phyloP scores from a whole-genome alignment of 2,888 invertebrate genomes.

The Adineta ricciae region DNA sequence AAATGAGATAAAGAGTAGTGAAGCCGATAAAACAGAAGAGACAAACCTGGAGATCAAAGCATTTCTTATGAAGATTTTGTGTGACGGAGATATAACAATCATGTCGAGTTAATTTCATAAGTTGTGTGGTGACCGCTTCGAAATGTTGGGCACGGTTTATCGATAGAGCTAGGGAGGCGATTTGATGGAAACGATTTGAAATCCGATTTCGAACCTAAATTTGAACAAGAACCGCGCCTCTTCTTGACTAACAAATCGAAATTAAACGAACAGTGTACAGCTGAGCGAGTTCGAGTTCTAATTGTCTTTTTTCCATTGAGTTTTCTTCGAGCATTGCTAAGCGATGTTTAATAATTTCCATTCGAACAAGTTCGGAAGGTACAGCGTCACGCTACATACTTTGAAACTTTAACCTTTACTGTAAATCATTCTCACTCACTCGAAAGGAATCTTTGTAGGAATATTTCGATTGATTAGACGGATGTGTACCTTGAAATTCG shows the following conservation, averaged over 20 bases:
- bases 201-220: conserved; percentile 6
- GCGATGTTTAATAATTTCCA: conserved; percentile 28
- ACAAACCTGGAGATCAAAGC: conserved; percentile 24
- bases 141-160: not conserved
- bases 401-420: not conserved
- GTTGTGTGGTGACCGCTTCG: not conserved
- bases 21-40: no score
- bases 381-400: conserved; percentile 33
- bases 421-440: not conserved
- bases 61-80: conserved; percentile 28
- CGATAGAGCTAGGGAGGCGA: not conserved
- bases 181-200: not conserved
- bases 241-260: not conserved
- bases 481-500: conserved; percentile 28
- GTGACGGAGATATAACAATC: conserved; percentile 29
- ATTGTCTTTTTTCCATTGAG: not conserved
- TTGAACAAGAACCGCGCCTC: not conserved
- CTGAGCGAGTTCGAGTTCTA: not conserved
- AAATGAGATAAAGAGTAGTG: no score
- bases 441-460: not conserved
- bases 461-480: not conserved
- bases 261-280: not conserved
- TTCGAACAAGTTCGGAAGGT: conserved; percentile 32
- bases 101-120: conserved; percentile 27
- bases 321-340: conserved; percentile 19